These are phyloP conservation scores for Muricea muricata DNA, from an alignment of 92 coral and sea anemone species.

Conservation along the genomic window DNA sequence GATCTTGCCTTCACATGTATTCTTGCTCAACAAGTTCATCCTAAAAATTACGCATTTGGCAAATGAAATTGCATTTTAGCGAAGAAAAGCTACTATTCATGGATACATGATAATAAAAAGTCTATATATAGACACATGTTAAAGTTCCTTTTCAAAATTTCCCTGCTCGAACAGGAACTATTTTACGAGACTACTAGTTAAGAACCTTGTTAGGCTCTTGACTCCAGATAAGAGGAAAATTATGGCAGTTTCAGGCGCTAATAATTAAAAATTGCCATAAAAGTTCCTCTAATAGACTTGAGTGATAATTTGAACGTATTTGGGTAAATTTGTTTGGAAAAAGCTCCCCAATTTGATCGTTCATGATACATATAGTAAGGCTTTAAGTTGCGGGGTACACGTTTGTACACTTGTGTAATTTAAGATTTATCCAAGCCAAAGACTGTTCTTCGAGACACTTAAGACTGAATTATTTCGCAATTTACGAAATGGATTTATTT, in stretches of 20 bases:
- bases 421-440: neutral
- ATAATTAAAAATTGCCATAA: neutral
- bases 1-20: neutral
- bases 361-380: neutral
- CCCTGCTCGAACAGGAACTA: neutral
- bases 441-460: slow-evolving; percentile 11
- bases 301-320: neutral
- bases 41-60: no score
- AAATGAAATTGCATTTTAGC: no score
- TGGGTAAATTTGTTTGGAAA: neutral
- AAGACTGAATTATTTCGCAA: slow-evolving; percentile 14
- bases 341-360: neutral
- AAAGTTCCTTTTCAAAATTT: neutral
- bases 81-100: neutral
- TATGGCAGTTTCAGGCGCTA: neutral
- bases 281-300: neutral
- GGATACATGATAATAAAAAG: neutral
- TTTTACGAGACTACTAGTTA: neutral
- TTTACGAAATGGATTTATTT: slow-evolving; percentile 9
- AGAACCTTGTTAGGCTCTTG: neutral
- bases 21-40: neutral
- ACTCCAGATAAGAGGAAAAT: slow-evolving; percentile 1
- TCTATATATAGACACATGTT: neutral
- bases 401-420: neutral
- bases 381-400: neutral